Conservation (phyloP, 2,888 invertebrate genomes). For the Philereme transversata region DNA sequence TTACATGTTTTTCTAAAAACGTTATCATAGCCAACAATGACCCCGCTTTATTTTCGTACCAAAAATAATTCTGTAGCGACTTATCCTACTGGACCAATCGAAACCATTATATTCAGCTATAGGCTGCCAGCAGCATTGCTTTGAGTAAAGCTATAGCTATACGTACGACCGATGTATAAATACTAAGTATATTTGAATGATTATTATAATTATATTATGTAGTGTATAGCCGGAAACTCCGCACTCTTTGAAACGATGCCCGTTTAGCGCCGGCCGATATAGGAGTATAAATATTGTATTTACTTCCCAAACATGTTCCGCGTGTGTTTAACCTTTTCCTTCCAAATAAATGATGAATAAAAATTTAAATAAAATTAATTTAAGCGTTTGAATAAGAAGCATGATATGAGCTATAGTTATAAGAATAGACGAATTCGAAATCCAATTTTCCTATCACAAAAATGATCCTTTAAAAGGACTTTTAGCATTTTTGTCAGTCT, state of each 20-base stretch:
- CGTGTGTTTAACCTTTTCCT: slow-evolving; percentile 40
- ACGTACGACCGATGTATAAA: slow-evolving; percentile 7
- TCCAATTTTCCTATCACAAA: slow-evolving; percentile 64
- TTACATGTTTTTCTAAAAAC: background rate
- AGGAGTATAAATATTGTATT: background rate
- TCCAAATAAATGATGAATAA: slow-evolving; percentile 19
- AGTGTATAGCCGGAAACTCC: no score
- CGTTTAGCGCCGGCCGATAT: no score
- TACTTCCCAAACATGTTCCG: slow-evolving; percentile 43
- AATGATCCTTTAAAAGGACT: slow-evolving; percentile 73
- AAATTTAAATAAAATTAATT: background rate
- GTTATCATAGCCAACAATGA: background rate
- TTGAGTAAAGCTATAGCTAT: slow-evolving; percentile 11
- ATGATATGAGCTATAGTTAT: slow-evolving; percentile 48
- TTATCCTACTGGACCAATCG: slow-evolving; percentile 40
- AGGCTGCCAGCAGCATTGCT: slow-evolving; percentile 39
- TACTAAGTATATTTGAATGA: background rate
- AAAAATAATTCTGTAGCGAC: slow-evolving; percentile 16
- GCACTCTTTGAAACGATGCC: no score
- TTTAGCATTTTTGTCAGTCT: slow-evolving; percentile 70
- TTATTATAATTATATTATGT: background rate
- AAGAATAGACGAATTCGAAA: slow-evolving; percentile 71
- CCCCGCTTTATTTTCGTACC: slow-evolving; percentile 13
- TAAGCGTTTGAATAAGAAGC: slow-evolving; percentile 3
- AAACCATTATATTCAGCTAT: slow-evolving; percentile 19